Percentiles rank a stretch among this genome's conserved stretches.
phyloP scores from a whole-genome alignment of 2,113 vertebrate species.

The Raja brachyura region DNA sequence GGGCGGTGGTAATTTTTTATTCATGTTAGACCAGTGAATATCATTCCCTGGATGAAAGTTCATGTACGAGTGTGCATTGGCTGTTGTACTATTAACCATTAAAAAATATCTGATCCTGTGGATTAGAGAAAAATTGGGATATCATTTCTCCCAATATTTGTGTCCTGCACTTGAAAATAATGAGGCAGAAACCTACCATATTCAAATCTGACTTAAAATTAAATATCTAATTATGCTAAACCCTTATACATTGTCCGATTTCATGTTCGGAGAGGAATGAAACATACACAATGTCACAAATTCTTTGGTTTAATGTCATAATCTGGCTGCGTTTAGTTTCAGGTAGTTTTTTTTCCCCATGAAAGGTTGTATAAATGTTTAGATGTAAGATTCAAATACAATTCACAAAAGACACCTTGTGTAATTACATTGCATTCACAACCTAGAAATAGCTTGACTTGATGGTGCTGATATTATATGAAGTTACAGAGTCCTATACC shows the following conservation, averaged over 20 bases:
- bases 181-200: background rate
- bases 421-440: background rate
- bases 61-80: background rate
- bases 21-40: background rate
- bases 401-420: background rate
- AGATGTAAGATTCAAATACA: conserved; percentile 5
- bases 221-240: too few relatives aligned
- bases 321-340: background rate
- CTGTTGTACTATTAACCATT: background rate
- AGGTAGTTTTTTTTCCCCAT: background rate
- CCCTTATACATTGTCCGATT: too few relatives aligned
- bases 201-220: background rate
- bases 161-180: background rate
- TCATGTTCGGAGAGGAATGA: background rate
- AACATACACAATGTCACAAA: too few relatives aligned
- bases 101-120: background rate
- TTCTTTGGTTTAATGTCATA: background rate
- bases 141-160: background rate
- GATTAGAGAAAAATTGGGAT: background rate
- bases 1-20: background rate
- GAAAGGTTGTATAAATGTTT: background rate
- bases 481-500: background rate
- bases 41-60: background rate
- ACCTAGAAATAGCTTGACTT: background rate
- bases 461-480: background rate